A percentile compares a stretch with the other conserved stretches of the same genome.
Evolutionary conservation across 2,113 vertebrate genomes (phyloP).

Genomic region (Thalassoma bifasciatum): DNA sequence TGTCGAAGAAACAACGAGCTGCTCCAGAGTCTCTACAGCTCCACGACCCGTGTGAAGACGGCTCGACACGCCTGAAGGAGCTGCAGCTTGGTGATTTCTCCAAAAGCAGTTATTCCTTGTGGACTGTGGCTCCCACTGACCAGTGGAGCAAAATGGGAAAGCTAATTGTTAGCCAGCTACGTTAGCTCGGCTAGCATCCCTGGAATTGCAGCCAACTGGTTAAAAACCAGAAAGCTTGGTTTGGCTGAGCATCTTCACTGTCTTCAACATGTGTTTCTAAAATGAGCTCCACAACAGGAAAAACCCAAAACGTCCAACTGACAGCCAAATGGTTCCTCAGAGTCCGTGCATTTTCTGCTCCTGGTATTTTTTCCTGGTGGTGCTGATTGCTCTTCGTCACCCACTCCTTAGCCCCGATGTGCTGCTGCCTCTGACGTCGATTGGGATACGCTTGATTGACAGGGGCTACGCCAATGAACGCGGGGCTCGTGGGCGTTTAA

Average conservation of each 20-base stretch:
- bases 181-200: constrained; percentile 72
- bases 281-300: background rate
- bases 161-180: constrained; percentile 70
- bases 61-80: background rate
- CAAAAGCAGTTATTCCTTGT: constrained; percentile 16
- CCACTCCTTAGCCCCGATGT: constrained; percentile 74
- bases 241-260: constrained; percentile 51
- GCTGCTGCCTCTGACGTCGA: constrained; percentile 70
- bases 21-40: background rate
- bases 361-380: constrained; percentile 62
- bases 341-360: constrained; percentile 67
- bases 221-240: constrained; percentile 57
- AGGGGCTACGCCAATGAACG: constrained; percentile 54
- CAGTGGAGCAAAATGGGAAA: constrained; percentile 63
- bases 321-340: constrained; percentile 43
- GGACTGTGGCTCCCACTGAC: constrained; percentile 40
- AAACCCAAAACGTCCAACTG: constrained; percentile 15
- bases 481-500: background rate
- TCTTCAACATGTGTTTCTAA: background rate
- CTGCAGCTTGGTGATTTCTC: background rate
- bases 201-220: constrained; percentile 63
- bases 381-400: constrained; percentile 71
- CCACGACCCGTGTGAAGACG: constrained; percentile 9
- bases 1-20: constrained; percentile 6
- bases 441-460: constrained; percentile 65